Percentiles rank a stretch among this genome's conserved stretches.
These are phyloP conservation scores for Drosophila algonquin DNA, from an alignment of 2,888 invertebrate genomes.

Conservation along the genomic window DNA sequence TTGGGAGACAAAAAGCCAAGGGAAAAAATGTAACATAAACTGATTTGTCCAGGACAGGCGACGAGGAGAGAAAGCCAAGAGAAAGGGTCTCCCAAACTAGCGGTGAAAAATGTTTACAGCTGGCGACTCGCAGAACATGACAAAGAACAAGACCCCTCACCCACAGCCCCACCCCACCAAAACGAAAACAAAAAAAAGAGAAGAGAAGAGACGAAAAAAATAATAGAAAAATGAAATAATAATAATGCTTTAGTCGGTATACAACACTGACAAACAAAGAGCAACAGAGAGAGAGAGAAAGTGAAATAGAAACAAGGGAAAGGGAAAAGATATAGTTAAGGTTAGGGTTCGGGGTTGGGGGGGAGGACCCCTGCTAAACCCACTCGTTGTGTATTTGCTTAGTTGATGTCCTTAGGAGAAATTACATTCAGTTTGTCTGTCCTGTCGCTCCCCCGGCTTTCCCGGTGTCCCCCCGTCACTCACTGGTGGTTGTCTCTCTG, in stretches of 20 bases:
- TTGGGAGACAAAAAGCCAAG: neutral
- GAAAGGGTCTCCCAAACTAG: slow-evolving; percentile 23
- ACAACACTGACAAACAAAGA: slow-evolving; percentile 3
- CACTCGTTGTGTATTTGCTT: slow-evolving; percentile 51
- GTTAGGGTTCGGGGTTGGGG: neutral
- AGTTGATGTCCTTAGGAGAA: slow-evolving; percentile 63
- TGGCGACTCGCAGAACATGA: slow-evolving; percentile 34
- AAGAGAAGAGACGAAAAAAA: slow-evolving; percentile 11
- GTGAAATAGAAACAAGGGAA: neutral
- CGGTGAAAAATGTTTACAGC: slow-evolving; percentile 45
- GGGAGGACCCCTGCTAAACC: slow-evolving; percentile 15
- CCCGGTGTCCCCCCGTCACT: slow-evolving; percentile 12
- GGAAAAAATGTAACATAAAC: slow-evolving; percentile 37
- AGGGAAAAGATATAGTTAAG: neutral
- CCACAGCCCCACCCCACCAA: slow-evolving; percentile 13
- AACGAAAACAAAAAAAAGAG: neutral
- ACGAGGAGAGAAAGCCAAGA: neutral
- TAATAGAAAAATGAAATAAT: slow-evolving; percentile 45
- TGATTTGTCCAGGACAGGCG: slow-evolving; percentile 28
- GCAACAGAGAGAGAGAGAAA: neutral
- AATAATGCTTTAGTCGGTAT: slow-evolving; percentile 31
- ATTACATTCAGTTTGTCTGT: slow-evolving; percentile 53
- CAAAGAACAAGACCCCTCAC: slow-evolving; percentile 33
- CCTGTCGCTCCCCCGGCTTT: neutral
- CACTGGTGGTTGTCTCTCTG: slow-evolving; percentile 27